Percentiles rank a stretch among this genome's conserved stretches.
Evolutionary conservation across 2,888 invertebrate genomes (phyloP).

Genomic region (Hesperia comma): DNA sequence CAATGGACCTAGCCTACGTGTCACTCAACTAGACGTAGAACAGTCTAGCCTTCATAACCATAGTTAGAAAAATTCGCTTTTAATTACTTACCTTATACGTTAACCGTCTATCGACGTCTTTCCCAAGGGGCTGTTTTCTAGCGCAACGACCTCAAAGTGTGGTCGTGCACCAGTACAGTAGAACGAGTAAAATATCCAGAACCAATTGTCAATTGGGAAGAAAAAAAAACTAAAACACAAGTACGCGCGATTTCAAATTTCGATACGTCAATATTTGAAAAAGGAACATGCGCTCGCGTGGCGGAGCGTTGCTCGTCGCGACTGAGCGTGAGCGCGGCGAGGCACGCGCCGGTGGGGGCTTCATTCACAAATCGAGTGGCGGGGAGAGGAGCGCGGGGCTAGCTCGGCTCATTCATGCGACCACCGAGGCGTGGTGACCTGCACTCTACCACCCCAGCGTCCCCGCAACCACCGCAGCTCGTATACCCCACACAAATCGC

Average conservation of each 20-base stretch:
- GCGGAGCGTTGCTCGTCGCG: conserved; percentile 71
- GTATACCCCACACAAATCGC: conserved; percentile 46
- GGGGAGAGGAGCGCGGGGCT: conserved; percentile 64
- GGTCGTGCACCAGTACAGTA: conserved; percentile 11
- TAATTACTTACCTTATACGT: conserved; percentile 74
- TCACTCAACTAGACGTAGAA: conserved; percentile 60
- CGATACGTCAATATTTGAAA: conserved; percentile 65
- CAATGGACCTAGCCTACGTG: conserved; percentile 71
- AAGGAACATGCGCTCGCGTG: conserved; percentile 70
- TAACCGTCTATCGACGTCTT: conserved; percentile 64
- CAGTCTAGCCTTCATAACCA: conserved; percentile 51
- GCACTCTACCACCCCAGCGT: conserved; percentile 40
- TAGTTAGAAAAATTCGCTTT: conserved; percentile 58
- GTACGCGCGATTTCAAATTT: conserved; percentile 69
- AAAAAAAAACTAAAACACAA: conserved; percentile 54
- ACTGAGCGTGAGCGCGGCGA: conserved; percentile 73
- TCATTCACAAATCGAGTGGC: conserved; percentile 80
- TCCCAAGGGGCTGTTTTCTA: conserved; percentile 57
- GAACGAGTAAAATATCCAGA: conserved; percentile 24
- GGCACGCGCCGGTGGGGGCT: conserved; percentile 80
- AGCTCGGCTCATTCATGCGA: conserved; percentile 72
- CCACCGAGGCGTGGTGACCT: conserved; percentile 53
- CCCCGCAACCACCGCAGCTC: conserved; percentile 45
- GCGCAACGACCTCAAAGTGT: conserved; percentile 44
- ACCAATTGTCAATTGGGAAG: conserved; percentile 38